Conservation (phyloP, 2,113 vertebrate genomes). For the Nothocercus julius region DNA sequence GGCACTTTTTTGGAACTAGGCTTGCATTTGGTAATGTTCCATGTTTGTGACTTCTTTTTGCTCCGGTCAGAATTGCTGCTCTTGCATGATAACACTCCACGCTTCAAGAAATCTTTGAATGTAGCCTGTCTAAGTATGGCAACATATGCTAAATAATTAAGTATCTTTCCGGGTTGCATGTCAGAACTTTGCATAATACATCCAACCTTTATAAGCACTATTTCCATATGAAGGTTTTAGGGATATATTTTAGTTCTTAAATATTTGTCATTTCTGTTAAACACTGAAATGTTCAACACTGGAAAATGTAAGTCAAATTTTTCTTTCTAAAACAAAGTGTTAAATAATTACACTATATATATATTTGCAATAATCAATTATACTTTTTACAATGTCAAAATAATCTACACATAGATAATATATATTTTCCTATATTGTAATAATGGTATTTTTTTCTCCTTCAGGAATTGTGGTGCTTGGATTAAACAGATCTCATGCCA, state of each 20-base stretch:
- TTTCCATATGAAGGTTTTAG: not conserved
- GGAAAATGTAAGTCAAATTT: not conserved
- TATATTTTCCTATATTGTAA: not conserved
- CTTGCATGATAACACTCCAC: not conserved
- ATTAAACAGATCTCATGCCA: slow-evolving; percentile 93
- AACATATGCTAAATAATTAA: not conserved
- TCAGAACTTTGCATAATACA: not conserved
- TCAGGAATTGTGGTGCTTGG: slow-evolving; percentile 95
- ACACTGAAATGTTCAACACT: not conserved
- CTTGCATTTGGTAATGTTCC: not conserved
- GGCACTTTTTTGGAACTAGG: not conserved
- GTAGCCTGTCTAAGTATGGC: not conserved
- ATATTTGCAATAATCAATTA: not conserved
- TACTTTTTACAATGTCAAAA: too few relatives aligned
- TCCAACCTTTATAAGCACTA: not conserved
- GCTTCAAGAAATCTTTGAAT: not conserved
- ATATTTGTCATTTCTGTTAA: not conserved
- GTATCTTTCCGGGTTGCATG: not conserved
- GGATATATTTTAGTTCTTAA: not conserved
- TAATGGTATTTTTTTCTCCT: slow-evolving; percentile 47
- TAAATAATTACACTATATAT: not conserved
- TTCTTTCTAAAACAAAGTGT: not conserved
- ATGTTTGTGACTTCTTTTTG: not conserved
- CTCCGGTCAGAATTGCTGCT: not conserved
- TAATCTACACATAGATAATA: not conserved